phyloP scores from a whole-genome alignment of 2,888 invertebrate species.

The Cataglyphis cursor region DNA sequence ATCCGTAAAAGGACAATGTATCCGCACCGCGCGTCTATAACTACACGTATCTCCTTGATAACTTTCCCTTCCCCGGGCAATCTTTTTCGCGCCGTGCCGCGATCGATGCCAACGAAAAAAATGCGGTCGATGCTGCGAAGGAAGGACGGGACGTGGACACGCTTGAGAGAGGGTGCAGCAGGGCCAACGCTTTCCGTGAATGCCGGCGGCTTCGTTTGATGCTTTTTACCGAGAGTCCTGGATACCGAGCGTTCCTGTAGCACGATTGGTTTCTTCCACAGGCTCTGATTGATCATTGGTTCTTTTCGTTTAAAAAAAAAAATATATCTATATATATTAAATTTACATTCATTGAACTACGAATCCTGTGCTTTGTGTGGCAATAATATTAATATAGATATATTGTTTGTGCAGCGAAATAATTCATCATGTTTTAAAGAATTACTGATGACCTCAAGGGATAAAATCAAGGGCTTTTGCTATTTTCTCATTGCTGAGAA shows the following conservation, averaged over 20 bases:
- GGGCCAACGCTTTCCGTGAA: constrained; percentile 79
- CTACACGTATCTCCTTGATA: constrained; percentile 42
- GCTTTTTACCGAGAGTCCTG: constrained; percentile 79
- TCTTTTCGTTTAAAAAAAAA: constrained; percentile 64
- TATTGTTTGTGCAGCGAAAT: not conserved
- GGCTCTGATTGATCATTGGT: constrained; percentile 74
- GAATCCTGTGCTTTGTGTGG: not conserved
- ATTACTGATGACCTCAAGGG: not conserved
- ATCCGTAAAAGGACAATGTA: constrained; percentile 42
- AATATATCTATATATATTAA: not conserved
- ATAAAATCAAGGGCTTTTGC: not conserved
- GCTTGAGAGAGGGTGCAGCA: constrained; percentile 75
- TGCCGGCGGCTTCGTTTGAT: constrained; percentile 83
- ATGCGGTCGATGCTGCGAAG: constrained; percentile 76
- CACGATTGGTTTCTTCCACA: constrained; percentile 79
- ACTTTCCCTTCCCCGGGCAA: constrained; percentile 69
- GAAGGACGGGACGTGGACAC: constrained; percentile 77
- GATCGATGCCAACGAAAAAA: constrained; percentile 74
- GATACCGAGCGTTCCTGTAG: constrained; percentile 81
- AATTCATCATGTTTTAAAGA: not conserved
- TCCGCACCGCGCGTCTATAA: constrained; percentile 41
- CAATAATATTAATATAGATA: not conserved
- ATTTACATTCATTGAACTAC: not conserved
- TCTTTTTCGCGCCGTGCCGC: constrained; percentile 68
- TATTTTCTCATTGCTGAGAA: not conserved